phyloP scores from a whole-genome alignment of 1,140 invertebrate species.

The Sycobia sp. region DNA sequence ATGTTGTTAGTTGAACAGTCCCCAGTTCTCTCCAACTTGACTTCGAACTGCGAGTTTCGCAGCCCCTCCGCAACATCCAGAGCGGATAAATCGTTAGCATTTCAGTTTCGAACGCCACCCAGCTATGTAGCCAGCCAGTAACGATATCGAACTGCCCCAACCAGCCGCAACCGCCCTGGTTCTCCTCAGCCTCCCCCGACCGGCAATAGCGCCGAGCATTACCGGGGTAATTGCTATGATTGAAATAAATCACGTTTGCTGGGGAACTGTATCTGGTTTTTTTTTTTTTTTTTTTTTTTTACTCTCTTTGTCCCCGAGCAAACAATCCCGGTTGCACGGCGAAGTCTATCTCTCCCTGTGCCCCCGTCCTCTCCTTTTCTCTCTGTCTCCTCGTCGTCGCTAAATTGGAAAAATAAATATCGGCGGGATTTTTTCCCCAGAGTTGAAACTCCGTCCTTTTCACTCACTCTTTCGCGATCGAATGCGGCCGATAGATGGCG shows the following conservation, averaged over 20 bases:
- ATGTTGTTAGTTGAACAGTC: too few relatives aligned
- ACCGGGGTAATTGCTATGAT: slow-evolving; percentile 32
- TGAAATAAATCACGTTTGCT: slow-evolving; percentile 34
- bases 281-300: too few relatives aligned
- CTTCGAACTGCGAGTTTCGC: background rate
- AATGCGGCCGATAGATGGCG: slow-evolving; percentile 24
- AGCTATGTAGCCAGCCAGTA: background rate
- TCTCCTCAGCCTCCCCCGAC: background rate
- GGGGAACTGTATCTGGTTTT: slow-evolving; percentile 3
- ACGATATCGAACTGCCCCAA: background rate
- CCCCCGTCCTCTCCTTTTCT: background rate
- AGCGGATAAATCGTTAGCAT: background rate
- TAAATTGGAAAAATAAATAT: slow-evolving; percentile 33
- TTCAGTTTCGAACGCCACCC: background rate
- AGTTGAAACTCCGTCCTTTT: slow-evolving; percentile 19
- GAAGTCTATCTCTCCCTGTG: background rate
- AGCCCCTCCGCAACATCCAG: background rate
- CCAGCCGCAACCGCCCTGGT: too few relatives aligned
- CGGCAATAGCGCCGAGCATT: slow-evolving; percentile 10
- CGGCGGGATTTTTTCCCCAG: background rate
- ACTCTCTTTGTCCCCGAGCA: background rate
- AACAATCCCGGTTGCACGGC: slow-evolving; percentile 17
- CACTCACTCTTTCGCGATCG: too few relatives aligned
- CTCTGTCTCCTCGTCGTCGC: background rate
- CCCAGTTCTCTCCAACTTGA: too few relatives aligned